These are phyloP conservation scores for Tokudaia muenninki DNA, from an alignment of 2,797 vertebrate genomes.

Conservation along the genomic window DNA sequence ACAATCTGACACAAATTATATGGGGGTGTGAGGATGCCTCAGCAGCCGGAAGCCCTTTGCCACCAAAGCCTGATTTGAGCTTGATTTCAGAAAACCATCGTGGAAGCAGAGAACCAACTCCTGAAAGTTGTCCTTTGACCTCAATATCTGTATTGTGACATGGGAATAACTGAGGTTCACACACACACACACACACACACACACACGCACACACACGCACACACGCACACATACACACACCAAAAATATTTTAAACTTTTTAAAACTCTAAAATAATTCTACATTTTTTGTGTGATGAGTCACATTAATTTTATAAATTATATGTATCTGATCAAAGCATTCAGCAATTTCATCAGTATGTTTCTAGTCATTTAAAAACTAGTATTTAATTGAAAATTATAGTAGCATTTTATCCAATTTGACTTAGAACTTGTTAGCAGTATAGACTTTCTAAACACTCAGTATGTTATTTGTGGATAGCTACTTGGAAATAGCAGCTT, in stretches of 20 bases:
- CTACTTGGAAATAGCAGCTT: slow-evolving; percentile 62
- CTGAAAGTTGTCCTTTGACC: neutral
- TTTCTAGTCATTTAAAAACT: slow-evolving; percentile 58
- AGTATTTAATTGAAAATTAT: slow-evolving; percentile 59
- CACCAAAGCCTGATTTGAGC: neutral
- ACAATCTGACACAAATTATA: slow-evolving; percentile 15
- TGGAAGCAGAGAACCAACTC: neutral
- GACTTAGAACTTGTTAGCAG: slow-evolving; percentile 68
- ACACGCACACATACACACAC: neutral
- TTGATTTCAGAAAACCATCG: neutral
- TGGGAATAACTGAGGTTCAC: neutral
- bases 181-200: neutral
- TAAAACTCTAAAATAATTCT: slow-evolving; percentile 41
- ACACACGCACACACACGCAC: neutral
- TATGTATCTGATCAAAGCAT: neutral
- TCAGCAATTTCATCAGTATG: neutral
- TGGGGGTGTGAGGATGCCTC: neutral
- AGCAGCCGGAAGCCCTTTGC: neutral
- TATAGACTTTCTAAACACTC: slow-evolving; percentile 60
- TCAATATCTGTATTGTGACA: neutral
- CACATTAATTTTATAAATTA: slow-evolving; percentile 62
- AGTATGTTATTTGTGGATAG: slow-evolving; percentile 67
- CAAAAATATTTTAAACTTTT: neutral
- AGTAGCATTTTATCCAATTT: slow-evolving; percentile 44
- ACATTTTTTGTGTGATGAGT: slow-evolving; percentile 38